phyloP scores from a whole-genome alignment of 2,888 invertebrate genomes.

The Lasioglossum morio region DNA sequence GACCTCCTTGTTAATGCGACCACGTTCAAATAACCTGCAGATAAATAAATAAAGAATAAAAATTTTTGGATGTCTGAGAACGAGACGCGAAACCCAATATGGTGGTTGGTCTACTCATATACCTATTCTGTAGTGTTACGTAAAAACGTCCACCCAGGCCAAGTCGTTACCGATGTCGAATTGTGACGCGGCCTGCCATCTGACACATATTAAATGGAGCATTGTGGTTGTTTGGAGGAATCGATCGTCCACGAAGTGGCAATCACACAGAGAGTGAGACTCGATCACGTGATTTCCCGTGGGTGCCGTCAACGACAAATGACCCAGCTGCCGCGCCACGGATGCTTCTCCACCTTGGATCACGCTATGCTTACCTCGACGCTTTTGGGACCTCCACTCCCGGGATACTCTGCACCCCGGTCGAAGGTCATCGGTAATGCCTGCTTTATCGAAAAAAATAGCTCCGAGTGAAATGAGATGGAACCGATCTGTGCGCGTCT shows the following conservation, averaged over 20 bases:
- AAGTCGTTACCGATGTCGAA: slow-evolving; percentile 55
- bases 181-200: slow-evolving; percentile 42
- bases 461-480: slow-evolving; percentile 23
- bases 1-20: too few species aligned
- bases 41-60: too few species aligned
- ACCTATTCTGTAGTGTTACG: background rate
- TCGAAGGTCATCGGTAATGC: slow-evolving; percentile 51
- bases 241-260: slow-evolving; percentile 80
- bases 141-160: background rate
- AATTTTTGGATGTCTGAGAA: too few species aligned
- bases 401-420: slow-evolving; percentile 33
- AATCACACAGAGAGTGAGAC: slow-evolving; percentile 78
- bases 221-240: slow-evolving; percentile 75
- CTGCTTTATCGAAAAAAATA: slow-evolving; percentile 34
- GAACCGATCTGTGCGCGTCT: background rate
- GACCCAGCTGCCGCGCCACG: slow-evolving; percentile 73
- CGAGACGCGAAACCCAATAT: too few species aligned
- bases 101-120: too few species aligned
- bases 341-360: slow-evolving; percentile 57
- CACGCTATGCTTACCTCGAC: slow-evolving; percentile 56
- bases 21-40: too few species aligned
- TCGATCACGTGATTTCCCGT: slow-evolving; percentile 83
- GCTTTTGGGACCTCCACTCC: slow-evolving; percentile 34
- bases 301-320: slow-evolving; percentile 81
- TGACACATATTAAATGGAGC: slow-evolving; percentile 75